Conservation (phyloP, 2,888 invertebrate species). For the Lacanobia oleracea region DNA sequence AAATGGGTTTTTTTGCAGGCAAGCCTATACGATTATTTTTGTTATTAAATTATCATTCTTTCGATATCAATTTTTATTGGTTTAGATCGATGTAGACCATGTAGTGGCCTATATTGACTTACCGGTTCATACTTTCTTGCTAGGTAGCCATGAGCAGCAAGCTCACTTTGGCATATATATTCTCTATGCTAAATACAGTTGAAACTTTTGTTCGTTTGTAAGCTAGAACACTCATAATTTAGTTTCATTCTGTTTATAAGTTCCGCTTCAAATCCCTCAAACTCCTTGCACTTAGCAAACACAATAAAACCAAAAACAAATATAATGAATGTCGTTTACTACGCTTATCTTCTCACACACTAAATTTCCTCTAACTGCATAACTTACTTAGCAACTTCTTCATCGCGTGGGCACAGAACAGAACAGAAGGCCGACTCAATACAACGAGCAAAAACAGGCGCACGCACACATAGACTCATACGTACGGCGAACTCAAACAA, state of each 20-base stretch:
- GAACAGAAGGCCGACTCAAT: not conserved
- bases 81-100: too few species aligned
- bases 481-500: not conserved
- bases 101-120: too few species aligned
- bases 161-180: too few species aligned
- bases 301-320: slow-evolving; percentile 32
- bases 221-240: not conserved
- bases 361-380: slow-evolving; percentile 44
- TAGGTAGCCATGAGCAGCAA: too few species aligned
- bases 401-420: not conserved
- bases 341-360: slow-evolving; percentile 23
- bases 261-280: not conserved
- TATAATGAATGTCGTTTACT: slow-evolving; percentile 37
- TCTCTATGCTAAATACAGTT: too few species aligned
- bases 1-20: too few species aligned
- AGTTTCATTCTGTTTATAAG: not conserved
- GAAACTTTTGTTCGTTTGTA: not conserved
- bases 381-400: slow-evolving; percentile 57
- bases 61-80: too few species aligned
- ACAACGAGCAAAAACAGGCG: not conserved
- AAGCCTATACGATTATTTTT: too few species aligned
- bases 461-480: not conserved
- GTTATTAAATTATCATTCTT: too few species aligned
- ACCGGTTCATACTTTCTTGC: too few species aligned
- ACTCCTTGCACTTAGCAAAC: not conserved